Conservation (phyloP, 2,797 vertebrate species). For the Triplophysa yarkandensis region DNA sequence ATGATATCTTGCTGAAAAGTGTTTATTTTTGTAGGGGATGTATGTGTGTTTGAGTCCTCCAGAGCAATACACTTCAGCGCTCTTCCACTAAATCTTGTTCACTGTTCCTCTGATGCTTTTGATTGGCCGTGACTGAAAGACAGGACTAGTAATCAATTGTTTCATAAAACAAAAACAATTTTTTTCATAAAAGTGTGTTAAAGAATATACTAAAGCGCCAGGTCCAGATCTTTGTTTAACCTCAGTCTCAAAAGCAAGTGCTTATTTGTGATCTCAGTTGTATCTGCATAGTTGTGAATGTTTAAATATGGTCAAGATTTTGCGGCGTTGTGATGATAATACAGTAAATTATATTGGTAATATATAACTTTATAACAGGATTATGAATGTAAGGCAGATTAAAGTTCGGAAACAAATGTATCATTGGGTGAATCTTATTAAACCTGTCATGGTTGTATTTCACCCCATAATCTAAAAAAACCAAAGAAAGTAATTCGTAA, state of each 20-base stretch:
- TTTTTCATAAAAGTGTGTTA: too few relatives aligned
- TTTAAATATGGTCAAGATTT: background rate
- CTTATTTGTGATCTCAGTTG: background rate
- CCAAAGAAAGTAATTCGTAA: background rate
- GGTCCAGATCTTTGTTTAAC: slow-evolving; percentile 16
- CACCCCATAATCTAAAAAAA: background rate
- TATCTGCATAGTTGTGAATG: background rate
- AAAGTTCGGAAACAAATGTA: background rate
- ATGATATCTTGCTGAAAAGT: slow-evolving; percentile 33
- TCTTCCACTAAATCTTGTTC: slow-evolving; percentile 41
- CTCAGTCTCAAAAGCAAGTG: background rate
- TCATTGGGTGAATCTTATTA: background rate
- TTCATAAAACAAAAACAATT: slow-evolving; percentile 23
- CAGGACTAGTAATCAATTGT: slow-evolving; percentile 27
- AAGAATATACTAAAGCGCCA: slow-evolving; percentile 22
- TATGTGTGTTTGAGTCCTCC: slow-evolving; percentile 34
- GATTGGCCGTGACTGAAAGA: slow-evolving; percentile 41
- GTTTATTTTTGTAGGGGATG: slow-evolving; percentile 34
- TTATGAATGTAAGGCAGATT: background rate
- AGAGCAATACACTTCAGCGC: slow-evolving; percentile 27
- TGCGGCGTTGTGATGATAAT: background rate
- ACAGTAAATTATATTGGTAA: slow-evolving; percentile 4
- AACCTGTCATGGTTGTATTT: background rate
- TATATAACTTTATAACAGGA: background rate
- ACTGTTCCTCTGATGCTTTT: slow-evolving; percentile 28